Evolutionary conservation across 2,113 vertebrate genomes (phyloP), one percentile per base, ranked within the genome.

Genomic region (Lagenorhynchus albirostris): DNA sequence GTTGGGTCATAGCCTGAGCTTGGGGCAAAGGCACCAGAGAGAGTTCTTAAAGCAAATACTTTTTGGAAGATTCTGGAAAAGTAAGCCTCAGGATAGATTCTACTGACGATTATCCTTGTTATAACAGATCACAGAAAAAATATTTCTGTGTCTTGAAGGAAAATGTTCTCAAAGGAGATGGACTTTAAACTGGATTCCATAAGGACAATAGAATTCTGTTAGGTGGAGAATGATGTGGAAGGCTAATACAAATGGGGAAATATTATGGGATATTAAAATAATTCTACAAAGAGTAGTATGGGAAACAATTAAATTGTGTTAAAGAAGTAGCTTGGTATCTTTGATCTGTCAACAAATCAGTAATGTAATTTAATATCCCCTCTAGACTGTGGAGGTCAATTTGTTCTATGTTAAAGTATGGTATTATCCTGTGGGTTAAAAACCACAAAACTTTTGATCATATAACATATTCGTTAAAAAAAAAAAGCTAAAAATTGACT

Each of bases 41-140:
- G 8, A 80, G 20, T 71, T 79, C 36, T n/a, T 60, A 60, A 71
- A 29, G 38, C 36, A 89, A 94, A 83, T 41, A 67, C 44, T 92
- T 81, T 79, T 62, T 79, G 29, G 85, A 90, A 67, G 36, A 50
- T 47, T 71, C 36, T 91, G 41, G 44, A 95, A 63, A 83, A 95
- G 14, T 68, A 91, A 94, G 23, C 47, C 63, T 96, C 23, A 25
- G 58, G 76, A 58, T 91, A 84, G 41, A 84, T 84, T 93, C 89
- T 80, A 58, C 5, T 91, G 76, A 29, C 71, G 89, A 33, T 55
- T 97, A 88, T 55, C 8, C 21, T n/a, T 94, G 58, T 80, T 88
- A 81, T 89, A 91, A 91, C 1, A 91, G 55, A 93, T 95, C 87
- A 96, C 55, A 93, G 76, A 91, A 77, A 82, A 93, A 76, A 67